A percentile compares a stretch with the other conserved stretches of the same genome.
Conservation (phyloP, 2,888 invertebrate species). For the Aphelenchoides bicaudatus region DNA sequence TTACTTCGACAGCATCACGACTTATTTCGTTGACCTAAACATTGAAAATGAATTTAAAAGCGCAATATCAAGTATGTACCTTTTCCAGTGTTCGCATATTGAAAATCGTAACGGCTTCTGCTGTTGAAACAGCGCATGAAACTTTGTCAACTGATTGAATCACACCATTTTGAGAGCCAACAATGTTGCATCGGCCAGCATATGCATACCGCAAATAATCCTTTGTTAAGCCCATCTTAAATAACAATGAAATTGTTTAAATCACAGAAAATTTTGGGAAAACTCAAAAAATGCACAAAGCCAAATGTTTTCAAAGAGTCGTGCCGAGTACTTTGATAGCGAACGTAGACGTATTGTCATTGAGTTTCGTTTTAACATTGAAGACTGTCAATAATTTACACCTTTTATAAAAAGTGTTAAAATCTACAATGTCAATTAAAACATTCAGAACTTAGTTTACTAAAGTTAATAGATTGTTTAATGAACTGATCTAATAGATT, state of each 20-base stretch:
- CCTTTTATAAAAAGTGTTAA: no score
- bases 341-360: no score
- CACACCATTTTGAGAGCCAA: constrained; percentile 73
- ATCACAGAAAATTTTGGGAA: no score
- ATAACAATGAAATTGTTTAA: neutral
- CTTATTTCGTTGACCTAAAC: constrained; percentile 42
- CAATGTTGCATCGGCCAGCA: constrained; percentile 80
- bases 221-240: constrained; percentile 68
- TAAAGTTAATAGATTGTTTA: no score
- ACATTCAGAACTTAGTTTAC: no score
- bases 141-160: constrained; percentile 75
- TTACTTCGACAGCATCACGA: constrained; percentile 70
- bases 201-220: constrained; percentile 86
- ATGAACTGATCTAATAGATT: no score
- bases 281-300: no score
- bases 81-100: constrained; percentile 81
- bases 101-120: constrained; percentile 89
- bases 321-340: no score
- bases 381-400: no score
- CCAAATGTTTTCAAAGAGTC: no score
- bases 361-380: no score
- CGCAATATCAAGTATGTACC: constrained; percentile 63
- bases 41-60: neutral
- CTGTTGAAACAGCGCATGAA: constrained; percentile 82
- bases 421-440: no score